These are phyloP conservation scores for Tinea pellionella DNA, from an alignment of 2,888 invertebrate species.

Conservation along the genomic window DNA sequence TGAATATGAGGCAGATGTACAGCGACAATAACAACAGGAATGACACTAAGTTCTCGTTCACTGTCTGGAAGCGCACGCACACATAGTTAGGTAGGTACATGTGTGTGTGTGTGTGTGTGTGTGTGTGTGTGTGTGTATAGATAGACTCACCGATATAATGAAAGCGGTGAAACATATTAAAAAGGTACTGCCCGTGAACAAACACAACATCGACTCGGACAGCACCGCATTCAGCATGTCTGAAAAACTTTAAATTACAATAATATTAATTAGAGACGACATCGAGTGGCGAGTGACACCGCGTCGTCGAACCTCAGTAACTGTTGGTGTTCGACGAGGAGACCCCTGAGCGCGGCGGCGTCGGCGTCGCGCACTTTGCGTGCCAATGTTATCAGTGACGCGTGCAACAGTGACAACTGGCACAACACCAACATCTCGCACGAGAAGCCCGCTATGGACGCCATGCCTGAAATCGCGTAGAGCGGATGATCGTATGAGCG, in stretches of 20 bases:
- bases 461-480: too few relatives aligned
- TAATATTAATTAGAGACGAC: not conserved
- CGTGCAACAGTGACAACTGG: not conserved
- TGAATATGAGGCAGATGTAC: not conserved
- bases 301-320: too few relatives aligned
- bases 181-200: not conserved
- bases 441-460: not conserved
- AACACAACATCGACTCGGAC: constrained; percentile 1
- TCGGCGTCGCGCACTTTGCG: not conserved
- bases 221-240: not conserved
- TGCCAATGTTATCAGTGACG: not conserved
- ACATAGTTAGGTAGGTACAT: too few relatives aligned
- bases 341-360: not conserved
- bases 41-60: not conserved
- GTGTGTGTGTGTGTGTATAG: too few relatives aligned
- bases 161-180: not conserved
- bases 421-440: not conserved
- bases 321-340: not conserved
- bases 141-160: not conserved
- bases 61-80: not conserved
- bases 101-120: too few relatives aligned
- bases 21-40: not conserved
- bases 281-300: too few relatives aligned
- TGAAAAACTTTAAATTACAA: not conserved
- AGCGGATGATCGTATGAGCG: too few relatives aligned